A percentile compares a stretch with the other conserved stretches of the same genome.
phyloP scores from a whole-genome alignment of 2,797 vertebrate species.

The Helicolenus hilgendorfi region DNA sequence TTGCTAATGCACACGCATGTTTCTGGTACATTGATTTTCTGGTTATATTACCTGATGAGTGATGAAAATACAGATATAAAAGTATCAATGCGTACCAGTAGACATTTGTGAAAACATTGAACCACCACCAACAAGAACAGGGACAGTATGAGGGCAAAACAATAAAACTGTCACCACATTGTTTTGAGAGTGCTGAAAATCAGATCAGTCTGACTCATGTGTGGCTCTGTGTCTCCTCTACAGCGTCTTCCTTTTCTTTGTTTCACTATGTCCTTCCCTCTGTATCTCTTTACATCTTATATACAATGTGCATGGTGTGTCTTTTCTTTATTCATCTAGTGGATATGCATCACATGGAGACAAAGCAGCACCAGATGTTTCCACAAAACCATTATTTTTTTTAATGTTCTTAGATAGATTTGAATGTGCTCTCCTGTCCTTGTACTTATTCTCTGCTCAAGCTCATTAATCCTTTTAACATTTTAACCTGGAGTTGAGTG shows the following conservation, averaged over 20 bases:
- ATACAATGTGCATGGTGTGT: neutral
- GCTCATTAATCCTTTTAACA: neutral
- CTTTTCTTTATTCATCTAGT: neutral
- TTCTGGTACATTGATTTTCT: neutral
- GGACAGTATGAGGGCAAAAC: neutral
- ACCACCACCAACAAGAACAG: neutral
- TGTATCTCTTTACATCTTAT: neutral
- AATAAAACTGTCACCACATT: neutral
- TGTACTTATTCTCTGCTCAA: neutral
- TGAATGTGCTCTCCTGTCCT: neutral
- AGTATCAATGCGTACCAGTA: neutral
- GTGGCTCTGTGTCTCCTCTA: neutral
- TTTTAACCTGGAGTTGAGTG: neutral
- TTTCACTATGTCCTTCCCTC: neutral
- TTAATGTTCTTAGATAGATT: neutral
- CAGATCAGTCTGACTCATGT: constrained; percentile 1
- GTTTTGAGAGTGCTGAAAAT: neutral
- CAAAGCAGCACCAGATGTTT: constrained; percentile 46
- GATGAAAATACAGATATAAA: neutral
- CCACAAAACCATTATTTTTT: neutral
- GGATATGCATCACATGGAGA: constrained; percentile 19
- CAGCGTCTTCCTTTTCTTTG: neutral
- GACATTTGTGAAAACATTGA: neutral
- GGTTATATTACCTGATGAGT: neutral
- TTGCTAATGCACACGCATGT: neutral